Conservation (phyloP, 2,888 invertebrate genomes). For the Euproctis similis region DNA sequence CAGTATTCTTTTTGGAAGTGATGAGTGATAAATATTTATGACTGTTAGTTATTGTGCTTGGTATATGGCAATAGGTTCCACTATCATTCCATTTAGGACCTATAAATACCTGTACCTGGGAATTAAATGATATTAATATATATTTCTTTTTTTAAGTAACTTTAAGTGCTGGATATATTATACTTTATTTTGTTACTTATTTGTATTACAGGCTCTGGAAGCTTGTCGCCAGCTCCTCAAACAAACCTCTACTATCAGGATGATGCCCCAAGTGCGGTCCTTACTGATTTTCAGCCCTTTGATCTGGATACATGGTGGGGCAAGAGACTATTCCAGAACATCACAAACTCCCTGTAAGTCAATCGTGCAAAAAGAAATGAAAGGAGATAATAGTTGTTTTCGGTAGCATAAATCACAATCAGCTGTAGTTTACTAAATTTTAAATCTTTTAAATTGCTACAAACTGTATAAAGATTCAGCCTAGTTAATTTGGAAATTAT, state of each 20-base stretch:
- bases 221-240: slow-evolving; percentile 59
- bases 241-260: slow-evolving; percentile 82
- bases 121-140: too few species aligned
- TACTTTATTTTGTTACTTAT: too few species aligned
- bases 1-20: too few species aligned
- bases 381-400: slow-evolving; percentile 38
- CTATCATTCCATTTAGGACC: too few species aligned
- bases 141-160: too few species aligned
- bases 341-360: slow-evolving; percentile 84
- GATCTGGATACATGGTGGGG: slow-evolving; percentile 96
- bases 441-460: slow-evolving; percentile 7
- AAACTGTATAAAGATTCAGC: background rate
- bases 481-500: background rate
- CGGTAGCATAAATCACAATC: slow-evolving; percentile 70
- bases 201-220: slow-evolving; percentile 58
- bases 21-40: too few species aligned
- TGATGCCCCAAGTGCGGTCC: slow-evolving; percentile 79
- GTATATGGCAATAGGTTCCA: too few species aligned
- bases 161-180: too few species aligned
- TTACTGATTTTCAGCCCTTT: slow-evolving; percentile 90
- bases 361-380: slow-evolving; percentile 8
- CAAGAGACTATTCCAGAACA: slow-evolving; percentile 87
- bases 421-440: slow-evolving; percentile 70
- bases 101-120: too few species aligned
- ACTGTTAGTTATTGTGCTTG: too few species aligned